Percentiles rank a stretch among this genome's conserved stretches.
phyloP scores from a whole-genome alignment of 2,113 vertebrate species.

The Ailuropoda melanoleuca region DNA sequence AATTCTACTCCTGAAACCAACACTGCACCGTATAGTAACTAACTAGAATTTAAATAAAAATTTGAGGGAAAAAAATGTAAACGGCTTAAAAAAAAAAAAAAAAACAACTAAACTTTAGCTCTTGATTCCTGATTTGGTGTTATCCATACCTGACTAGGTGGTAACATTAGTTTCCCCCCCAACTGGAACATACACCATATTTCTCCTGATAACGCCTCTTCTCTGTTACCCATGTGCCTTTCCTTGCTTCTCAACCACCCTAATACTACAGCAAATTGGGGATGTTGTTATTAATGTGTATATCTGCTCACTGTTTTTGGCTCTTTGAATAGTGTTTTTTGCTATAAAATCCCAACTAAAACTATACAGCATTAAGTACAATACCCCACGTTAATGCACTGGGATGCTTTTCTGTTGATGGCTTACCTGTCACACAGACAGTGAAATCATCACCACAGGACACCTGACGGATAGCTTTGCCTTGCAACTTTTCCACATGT shows the following conservation, averaged over 20 bases:
- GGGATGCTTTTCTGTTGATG: neutral
- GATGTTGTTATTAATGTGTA: neutral
- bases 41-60: neutral
- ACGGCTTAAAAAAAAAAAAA: too few species aligned
- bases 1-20: neutral
- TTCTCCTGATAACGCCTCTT: neutral
- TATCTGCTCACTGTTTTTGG: neutral
- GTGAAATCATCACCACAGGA: conserved; percentile 97
- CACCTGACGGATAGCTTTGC: conserved; percentile 95
- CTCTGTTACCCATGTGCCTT: neutral
- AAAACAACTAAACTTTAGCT: neutral
- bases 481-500: conserved; percentile 95
- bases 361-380: neutral
- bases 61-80: neutral
- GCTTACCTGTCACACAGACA: conserved; percentile 94
- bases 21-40: neutral
- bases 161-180: neutral
- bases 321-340: neutral
- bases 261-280: neutral
- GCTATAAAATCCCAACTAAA: conserved; percentile 22
- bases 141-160: neutral
- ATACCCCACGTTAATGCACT: neutral
- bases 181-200: neutral
- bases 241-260: neutral
- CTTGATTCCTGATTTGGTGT: neutral